Evolutionary conservation across 2,888 invertebrate genomes (phyloP).

Genomic region (Serripes groenlandicus): DNA sequence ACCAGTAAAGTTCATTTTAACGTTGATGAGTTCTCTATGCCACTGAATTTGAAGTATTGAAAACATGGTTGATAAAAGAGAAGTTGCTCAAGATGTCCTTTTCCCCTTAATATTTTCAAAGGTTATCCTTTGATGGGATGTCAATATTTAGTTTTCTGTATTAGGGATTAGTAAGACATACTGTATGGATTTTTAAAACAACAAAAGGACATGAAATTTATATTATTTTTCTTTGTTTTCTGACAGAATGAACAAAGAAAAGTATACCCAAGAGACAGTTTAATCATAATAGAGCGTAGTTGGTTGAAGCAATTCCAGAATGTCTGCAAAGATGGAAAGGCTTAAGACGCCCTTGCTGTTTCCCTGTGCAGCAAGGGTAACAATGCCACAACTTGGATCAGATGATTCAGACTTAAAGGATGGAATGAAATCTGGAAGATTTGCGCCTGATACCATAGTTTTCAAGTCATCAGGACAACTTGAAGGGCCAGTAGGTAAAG

Average conservation of each 20-base stretch:
- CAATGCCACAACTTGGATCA: constrained; percentile 80
- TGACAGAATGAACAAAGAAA: too few species aligned
- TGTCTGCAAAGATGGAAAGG: constrained; percentile 56
- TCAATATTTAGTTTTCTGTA: too few species aligned
- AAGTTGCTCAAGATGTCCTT: not conserved
- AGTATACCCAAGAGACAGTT: too few species aligned
- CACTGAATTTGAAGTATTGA: too few species aligned
- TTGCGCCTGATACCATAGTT: constrained; percentile 66
- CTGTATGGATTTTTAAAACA: too few species aligned
- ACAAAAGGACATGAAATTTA: too few species aligned
- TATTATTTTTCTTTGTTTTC: too few species aligned
- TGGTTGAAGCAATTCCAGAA: not conserved
- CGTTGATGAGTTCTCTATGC: too few species aligned
- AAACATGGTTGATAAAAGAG: not conserved
- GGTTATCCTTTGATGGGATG: not conserved
- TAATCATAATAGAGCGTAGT: too few species aligned
- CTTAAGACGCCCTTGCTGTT: constrained; percentile 75
- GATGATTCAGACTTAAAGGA: constrained; percentile 74
- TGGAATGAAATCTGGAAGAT: constrained; percentile 52
- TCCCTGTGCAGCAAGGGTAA: constrained; percentile 82
- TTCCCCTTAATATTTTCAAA: not conserved
- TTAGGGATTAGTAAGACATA: too few species aligned
- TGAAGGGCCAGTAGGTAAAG: constrained; percentile 73
- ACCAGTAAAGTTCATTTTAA: too few species aligned
- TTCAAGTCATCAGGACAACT: constrained; percentile 53